Conservation (phyloP, 2,797 vertebrate species). For the Macroramphosus scolopax region DNA sequence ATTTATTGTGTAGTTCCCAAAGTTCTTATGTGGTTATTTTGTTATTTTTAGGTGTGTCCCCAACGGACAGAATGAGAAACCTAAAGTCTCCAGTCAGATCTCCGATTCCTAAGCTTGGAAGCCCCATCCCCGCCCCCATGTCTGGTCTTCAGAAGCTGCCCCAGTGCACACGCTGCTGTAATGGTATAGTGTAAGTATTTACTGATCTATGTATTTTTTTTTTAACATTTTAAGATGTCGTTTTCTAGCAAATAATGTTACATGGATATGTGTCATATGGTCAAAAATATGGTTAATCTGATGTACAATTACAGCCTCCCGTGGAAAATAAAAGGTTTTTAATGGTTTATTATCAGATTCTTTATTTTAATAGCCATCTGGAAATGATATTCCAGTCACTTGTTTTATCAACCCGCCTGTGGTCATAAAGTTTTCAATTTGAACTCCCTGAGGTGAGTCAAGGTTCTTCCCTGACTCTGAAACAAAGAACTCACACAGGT, state of each 20-base stretch:
- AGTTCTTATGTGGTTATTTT: constrained; percentile 6
- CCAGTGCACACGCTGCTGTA: constrained; percentile 90
- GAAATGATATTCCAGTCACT: constrained; percentile 10
- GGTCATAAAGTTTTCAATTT: constrained; percentile 20
- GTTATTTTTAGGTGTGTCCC: constrained; percentile 67
- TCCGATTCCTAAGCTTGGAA: constrained; percentile 82
- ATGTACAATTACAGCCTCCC: too few relatives aligned
- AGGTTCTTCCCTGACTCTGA: constrained; percentile 12
- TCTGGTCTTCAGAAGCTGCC: constrained; percentile 89
- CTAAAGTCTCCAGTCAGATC: constrained; percentile 82
- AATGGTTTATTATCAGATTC: constrained; percentile 8
- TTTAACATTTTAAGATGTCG: too few relatives aligned
- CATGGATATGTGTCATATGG: too few relatives aligned
- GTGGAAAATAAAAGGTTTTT: not conserved
- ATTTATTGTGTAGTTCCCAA: not conserved
- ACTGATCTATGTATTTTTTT: not conserved
- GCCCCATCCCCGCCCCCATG: constrained; percentile 77
- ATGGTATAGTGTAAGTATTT: constrained; percentile 91
- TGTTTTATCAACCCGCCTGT: constrained; percentile 15
- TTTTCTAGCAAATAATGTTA: too few relatives aligned
- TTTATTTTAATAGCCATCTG: constrained; percentile 18
- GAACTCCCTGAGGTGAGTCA: constrained; percentile 8
- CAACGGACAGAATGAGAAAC: constrained; percentile 84
- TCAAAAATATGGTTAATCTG: too few relatives aligned
- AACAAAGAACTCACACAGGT: constrained; percentile 11